A percentile compares a stretch with the other conserved stretches of the same genome.
Conservation (phyloP, 2,113 vertebrate genomes). For the Tringa solitaria region DNA sequence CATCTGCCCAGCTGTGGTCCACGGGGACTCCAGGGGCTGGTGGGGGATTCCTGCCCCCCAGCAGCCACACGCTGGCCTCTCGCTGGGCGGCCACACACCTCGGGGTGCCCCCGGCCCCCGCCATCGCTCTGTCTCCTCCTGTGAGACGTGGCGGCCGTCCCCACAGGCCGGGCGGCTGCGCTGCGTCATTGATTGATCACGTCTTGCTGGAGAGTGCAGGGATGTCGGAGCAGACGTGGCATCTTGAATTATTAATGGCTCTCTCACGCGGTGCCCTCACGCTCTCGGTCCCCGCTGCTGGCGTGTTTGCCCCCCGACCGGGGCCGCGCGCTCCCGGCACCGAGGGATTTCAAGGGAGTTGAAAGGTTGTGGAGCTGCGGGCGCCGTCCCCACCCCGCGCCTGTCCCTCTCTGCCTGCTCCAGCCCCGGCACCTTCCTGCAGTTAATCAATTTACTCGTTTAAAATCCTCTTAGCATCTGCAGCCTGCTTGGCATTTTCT, state of each 20-base stretch:
- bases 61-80: accelerated
- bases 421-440: background rate
- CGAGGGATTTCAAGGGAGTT: background rate
- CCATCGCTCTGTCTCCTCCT: accelerated
- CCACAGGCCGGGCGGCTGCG: accelerated
- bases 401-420: background rate
- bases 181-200: background rate
- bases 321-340: background rate
- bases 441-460: slow-evolving; percentile 27
- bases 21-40: background rate
- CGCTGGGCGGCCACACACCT: background rate
- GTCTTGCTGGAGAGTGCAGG: background rate
- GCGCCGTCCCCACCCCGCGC: accelerated
- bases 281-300: background rate
- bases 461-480: slow-evolving; percentile 28
- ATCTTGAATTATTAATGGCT: slow-evolving; percentile 12
- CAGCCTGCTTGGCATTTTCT: background rate
- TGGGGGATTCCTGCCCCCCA: background rate
- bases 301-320: accelerated
- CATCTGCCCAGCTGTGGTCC: background rate
- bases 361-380: background rate
- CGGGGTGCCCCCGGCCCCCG: too few relatives aligned
- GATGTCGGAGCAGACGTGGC: background rate
- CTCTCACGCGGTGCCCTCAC: background rate
- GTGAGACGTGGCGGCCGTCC: background rate